These are phyloP conservation scores for Rhaphigaster nebulosa DNA, from an alignment of 2,888 invertebrate genomes.

Conservation along the genomic window DNA sequence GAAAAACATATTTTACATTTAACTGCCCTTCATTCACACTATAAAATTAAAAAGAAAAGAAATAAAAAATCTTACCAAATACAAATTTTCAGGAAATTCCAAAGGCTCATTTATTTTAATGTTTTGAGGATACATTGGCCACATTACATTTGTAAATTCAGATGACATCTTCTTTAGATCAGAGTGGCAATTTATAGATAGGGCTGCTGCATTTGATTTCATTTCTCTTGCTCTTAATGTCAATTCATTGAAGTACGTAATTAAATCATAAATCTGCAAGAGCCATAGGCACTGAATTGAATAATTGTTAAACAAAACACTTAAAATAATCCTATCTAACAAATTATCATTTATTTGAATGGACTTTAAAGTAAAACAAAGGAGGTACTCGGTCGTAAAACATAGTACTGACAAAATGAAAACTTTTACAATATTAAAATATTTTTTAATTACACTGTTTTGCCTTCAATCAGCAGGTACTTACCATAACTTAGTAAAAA, in stretches of 20 bases:
- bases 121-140: background rate
- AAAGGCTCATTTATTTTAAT: background rate
- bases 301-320: background rate
- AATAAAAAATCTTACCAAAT: conserved; percentile 23
- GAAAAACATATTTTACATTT: no score
- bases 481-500: no score
- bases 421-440: no score
- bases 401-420: no score
- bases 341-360: background rate
- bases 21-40: no score
- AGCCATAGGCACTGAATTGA: background rate
- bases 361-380: background rate
- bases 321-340: background rate
- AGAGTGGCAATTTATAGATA: background rate
- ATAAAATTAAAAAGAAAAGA: no score
- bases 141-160: conserved; percentile 22
- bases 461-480: no score
- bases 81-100: conserved; percentile 47
- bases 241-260: conserved; percentile 26
- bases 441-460: no score
- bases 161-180: background rate
- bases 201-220: conserved; percentile 46
- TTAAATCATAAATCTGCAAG: conserved; percentile 53
- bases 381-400: no score
- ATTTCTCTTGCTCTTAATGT: conserved; percentile 36